Conservation (phyloP, 1,140 invertebrate species). For the Dendrolimus kikuchii region DNA sequence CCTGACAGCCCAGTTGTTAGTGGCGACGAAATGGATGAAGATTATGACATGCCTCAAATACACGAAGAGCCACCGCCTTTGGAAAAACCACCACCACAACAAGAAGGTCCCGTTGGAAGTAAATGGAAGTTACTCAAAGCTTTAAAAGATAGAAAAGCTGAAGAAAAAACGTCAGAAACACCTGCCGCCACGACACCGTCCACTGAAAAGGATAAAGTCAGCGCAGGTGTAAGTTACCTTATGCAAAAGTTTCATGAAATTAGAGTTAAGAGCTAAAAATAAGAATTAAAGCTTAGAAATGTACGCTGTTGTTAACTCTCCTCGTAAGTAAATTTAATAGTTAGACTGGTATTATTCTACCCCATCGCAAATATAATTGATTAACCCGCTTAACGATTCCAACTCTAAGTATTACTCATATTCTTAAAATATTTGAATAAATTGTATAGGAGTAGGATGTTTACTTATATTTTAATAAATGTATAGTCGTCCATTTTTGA, state of each 20-base stretch:
- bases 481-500: constrained; percentile 23
- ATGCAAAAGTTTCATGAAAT: constrained; percentile 77
- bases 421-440: constrained; percentile 3
- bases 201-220: constrained; percentile 80
- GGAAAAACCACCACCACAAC: constrained; percentile 47
- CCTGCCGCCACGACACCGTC: constrained; percentile 76
- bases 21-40: constrained; percentile 80
- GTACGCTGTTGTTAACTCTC: constrained; percentile 14
- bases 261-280: constrained; percentile 74
- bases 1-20: constrained; percentile 86
- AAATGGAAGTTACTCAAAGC: constrained; percentile 94
- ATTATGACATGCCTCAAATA: constrained; percentile 70
- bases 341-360: constrained; percentile 29
- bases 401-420: constrained; percentile 8
- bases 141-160: constrained; percentile 89
- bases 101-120: constrained; percentile 78
- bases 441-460: constrained; percentile 23
- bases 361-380: constrained; percentile 22
- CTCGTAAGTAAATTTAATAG: constrained; percentile 17
- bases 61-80: constrained; percentile 67
- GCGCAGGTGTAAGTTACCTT: constrained; percentile 72
- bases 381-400: constrained; percentile 28
- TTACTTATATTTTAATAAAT: constrained; percentile 14
- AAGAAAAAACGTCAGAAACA: constrained; percentile 81
- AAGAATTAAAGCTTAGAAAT: constrained; percentile 15